These are phyloP conservation scores for Eulemur macaco DNA, from an alignment of 2,113 vertebrate genomes.

Conservation along the genomic window DNA sequence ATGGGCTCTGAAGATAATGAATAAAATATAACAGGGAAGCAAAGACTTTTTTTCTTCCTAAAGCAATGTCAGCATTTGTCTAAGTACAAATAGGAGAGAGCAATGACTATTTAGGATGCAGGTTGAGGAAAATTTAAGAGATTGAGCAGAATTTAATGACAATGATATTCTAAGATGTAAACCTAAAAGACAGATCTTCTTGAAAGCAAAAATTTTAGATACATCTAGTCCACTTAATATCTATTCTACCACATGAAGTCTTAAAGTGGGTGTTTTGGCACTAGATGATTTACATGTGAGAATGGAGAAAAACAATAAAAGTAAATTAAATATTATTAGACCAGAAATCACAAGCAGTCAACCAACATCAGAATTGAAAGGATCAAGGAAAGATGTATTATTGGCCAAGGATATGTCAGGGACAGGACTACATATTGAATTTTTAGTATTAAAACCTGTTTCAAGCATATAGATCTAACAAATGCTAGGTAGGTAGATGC, in stretches of 20 bases:
- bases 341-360: background rate
- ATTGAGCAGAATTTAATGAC: background rate
- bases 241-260: background rate
- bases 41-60: background rate
- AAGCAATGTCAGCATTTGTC: slow-evolving; percentile 37
- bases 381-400: background rate
- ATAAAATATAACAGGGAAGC: slow-evolving; percentile 55
- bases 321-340: background rate
- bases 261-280: background rate
- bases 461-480: background rate
- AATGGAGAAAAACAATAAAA: background rate
- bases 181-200: background rate
- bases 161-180: background rate
- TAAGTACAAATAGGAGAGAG: background rate
- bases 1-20: slow-evolving; percentile 51
- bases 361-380: background rate
- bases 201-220: background rate
- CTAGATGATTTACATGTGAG: background rate
- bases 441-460: background rate
- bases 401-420: background rate
- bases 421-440: background rate
- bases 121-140: background rate
- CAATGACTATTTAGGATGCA: background rate
- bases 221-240: background rate
- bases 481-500: background rate